phyloP scores from a whole-genome alignment of 2,888 invertebrate genomes.

The Melieria crassipennis region DNA sequence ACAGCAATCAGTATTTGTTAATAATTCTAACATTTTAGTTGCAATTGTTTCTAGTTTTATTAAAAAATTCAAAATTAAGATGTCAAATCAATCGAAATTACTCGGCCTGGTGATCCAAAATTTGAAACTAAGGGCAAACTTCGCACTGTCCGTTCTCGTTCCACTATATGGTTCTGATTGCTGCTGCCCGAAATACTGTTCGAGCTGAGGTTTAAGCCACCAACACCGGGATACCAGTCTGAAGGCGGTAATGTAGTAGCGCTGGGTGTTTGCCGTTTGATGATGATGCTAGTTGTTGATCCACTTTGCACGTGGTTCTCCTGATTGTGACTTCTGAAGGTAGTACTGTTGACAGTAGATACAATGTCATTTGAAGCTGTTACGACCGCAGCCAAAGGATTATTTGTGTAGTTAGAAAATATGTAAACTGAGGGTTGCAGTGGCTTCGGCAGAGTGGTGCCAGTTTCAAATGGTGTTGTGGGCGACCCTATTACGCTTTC shows the following conservation, averaged over 20 bases:
- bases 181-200: slow-evolving; percentile 43
- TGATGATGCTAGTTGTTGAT: slow-evolving; percentile 7
- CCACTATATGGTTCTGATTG: slow-evolving; percentile 43
- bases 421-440: slow-evolving; percentile 62
- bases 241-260: slow-evolving; percentile 22
- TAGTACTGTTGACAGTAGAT: slow-evolving; percentile 35
- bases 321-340: slow-evolving; percentile 53
- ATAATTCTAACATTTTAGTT: no score
- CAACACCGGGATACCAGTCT: slow-evolving; percentile 50
- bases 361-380: slow-evolving; percentile 34
- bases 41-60: no score
- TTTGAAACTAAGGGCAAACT: slow-evolving; percentile 52
- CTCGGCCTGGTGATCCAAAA: slow-evolving; percentile 52
- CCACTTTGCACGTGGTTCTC: slow-evolving; percentile 50
- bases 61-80: slow-evolving; percentile 45
- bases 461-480: slow-evolving; percentile 26
- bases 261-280: slow-evolving; percentile 24
- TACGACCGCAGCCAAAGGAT: slow-evolving; percentile 44
- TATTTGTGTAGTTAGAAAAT: slow-evolving; percentile 59
- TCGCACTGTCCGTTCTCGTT: slow-evolving; percentile 45
- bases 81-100: slow-evolving; percentile 64
- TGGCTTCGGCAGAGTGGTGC: slow-evolving; percentile 53
- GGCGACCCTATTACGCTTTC: background rate
- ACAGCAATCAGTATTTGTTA: no score
- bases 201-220: slow-evolving; percentile 44